phyloP scores from a whole-genome alignment of 2,797 vertebrate species.

The Sternarchorhynchus goeldii region DNA sequence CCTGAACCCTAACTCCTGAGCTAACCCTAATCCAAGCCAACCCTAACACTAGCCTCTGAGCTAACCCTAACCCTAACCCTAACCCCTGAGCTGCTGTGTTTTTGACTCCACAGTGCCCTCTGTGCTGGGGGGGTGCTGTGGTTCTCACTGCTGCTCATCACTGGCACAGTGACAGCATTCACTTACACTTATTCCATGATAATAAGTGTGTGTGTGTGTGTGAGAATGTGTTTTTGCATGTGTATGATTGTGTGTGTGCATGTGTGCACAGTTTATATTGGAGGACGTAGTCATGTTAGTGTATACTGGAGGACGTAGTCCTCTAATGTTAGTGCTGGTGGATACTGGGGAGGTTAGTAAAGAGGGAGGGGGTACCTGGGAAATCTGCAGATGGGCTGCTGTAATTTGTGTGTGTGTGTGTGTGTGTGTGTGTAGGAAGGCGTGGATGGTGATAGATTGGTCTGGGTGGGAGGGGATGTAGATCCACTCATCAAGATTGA shows the following conservation, averaged over 20 bases:
- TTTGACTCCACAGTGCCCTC: no score
- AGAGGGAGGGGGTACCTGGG: conserved; percentile 50
- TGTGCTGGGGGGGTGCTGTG: conserved; percentile 22
- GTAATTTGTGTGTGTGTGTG: conserved; percentile 43
- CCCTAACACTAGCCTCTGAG: not conserved
- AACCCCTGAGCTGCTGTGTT: no score
- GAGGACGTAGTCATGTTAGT: not conserved
- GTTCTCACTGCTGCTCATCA: conserved; percentile 20
- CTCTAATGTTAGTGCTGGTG: conserved; percentile 10
- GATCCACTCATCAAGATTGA: conserved; percentile 89
- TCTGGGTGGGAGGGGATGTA: conserved; percentile 79
- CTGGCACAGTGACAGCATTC: not conserved
- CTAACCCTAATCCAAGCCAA: not conserved
- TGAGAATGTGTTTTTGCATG: not conserved
- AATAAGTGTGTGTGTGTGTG: not conserved
- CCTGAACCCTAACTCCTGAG: not conserved
- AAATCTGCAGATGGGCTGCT: conserved; percentile 67
- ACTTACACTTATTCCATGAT: no score
- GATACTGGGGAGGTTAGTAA: conserved; percentile 22
- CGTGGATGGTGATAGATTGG: conserved; percentile 82
- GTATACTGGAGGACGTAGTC: not conserved
- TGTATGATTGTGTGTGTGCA: not conserved
- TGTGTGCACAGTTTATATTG: not conserved
- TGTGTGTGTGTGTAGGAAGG: conserved; percentile 51
- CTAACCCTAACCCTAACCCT: not conserved